Evolutionary conservation across 2,797 vertebrate species (phyloP).

Genomic region (Thunnus albacares): DNA sequence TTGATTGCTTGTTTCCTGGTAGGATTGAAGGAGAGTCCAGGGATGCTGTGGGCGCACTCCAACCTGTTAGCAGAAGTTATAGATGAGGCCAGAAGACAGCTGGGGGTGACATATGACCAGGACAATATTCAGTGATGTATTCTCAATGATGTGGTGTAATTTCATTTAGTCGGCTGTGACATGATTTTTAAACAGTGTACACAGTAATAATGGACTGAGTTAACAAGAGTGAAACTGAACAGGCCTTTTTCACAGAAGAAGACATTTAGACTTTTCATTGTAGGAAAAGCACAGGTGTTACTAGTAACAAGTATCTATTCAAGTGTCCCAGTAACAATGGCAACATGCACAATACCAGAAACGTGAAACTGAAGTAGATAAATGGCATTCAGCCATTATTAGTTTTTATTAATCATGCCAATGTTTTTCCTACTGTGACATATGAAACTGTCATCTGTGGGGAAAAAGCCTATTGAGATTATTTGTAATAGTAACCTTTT

Average conservation of each 20-base stretch:
- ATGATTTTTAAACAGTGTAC: too few relatives aligned
- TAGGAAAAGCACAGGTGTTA: too few relatives aligned
- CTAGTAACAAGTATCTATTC: too few relatives aligned
- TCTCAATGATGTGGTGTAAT: not conserved
- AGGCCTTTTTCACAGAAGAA: too few relatives aligned
- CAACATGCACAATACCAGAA: too few relatives aligned
- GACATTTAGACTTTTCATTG: too few relatives aligned
- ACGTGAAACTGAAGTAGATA: too few relatives aligned
- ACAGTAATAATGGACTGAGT: too few relatives aligned
- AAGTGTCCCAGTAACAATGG: too few relatives aligned
- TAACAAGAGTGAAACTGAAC: not conserved
- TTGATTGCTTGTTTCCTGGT: not conserved
- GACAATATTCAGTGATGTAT: constrained; percentile 12
- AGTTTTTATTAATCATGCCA: not conserved
- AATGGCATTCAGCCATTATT: too few relatives aligned
- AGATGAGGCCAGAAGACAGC: constrained; percentile 48
- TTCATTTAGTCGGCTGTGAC: too few relatives aligned
- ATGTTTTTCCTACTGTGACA: not conserved
- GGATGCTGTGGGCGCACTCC: constrained; percentile 60
- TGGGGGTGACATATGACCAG: constrained; percentile 45
- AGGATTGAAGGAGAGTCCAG: constrained; percentile 46
- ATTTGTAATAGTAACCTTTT: not conserved
- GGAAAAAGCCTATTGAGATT: not conserved
- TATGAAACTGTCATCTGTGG: not conserved
- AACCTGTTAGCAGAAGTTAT: constrained; percentile 43